These are phyloP conservation scores for Dicranocentrus wangi DNA, from an alignment of 2,888 invertebrate genomes.

Conservation along the genomic window DNA sequence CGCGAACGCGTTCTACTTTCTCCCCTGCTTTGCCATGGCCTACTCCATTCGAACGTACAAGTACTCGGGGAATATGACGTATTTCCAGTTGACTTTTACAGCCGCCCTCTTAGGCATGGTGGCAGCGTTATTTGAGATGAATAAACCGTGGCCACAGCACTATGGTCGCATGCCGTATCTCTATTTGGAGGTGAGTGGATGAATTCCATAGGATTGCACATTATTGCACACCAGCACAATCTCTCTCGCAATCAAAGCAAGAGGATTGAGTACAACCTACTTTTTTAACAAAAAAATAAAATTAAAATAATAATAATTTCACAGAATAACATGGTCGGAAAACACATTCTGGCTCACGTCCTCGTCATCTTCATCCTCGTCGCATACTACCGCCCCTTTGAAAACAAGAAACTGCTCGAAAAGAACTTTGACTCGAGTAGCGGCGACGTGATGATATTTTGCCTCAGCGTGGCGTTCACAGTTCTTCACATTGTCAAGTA, in stretches of 20 bases:
- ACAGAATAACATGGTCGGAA: constrained; percentile 53
- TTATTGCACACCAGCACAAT: too few relatives aligned
- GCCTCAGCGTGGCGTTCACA: constrained; percentile 40
- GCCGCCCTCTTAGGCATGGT: constrained; percentile 49
- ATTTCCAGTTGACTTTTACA: constrained; percentile 44
- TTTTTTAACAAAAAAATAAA: background rate
- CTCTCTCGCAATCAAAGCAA: background rate
- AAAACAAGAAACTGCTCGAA: background rate
- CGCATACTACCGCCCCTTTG: constrained; percentile 34
- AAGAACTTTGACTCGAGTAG: constrained; percentile 46
- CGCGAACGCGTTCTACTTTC: constrained; percentile 45
- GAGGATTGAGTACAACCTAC: too few relatives aligned
- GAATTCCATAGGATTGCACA: too few relatives aligned
- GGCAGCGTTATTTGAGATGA: constrained; percentile 49
- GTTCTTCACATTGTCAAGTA: constrained; percentile 44
- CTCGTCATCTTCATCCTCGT: constrained; percentile 39
- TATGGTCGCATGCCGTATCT: constrained; percentile 40
- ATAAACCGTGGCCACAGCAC: constrained; percentile 48
- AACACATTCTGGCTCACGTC: constrained; percentile 29
- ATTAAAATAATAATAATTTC: background rate
- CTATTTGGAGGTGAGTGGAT: constrained; percentile 39
- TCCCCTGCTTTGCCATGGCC: constrained; percentile 44
- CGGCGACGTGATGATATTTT: constrained; percentile 30
- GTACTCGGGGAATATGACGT: constrained; percentile 21
- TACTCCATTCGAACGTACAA: constrained; percentile 28